phyloP scores from a whole-genome alignment of 2,888 invertebrate species.

The Seira sanloemensis region DNA sequence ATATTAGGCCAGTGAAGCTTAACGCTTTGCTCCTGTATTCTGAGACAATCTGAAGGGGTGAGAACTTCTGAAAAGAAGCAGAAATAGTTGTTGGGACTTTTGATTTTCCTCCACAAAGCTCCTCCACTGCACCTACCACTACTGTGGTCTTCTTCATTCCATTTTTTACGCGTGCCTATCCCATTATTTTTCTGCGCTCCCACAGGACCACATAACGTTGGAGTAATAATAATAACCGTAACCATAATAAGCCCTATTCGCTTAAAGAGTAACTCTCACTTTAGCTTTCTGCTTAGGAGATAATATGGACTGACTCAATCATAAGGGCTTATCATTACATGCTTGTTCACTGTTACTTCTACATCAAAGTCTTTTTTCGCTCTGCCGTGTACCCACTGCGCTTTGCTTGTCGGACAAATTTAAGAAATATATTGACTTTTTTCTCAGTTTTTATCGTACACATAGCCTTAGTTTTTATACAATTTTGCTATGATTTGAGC shows the following conservation, averaged over 20 bases:
- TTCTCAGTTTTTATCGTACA: too few species aligned
- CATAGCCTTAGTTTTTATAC: too few species aligned
- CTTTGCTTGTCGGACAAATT: too few species aligned
- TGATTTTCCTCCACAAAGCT: too few species aligned
- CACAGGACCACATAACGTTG: neutral
- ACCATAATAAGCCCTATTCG: neutral
- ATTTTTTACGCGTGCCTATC: neutral
- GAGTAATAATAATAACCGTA: neutral
- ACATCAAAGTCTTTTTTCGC: neutral
- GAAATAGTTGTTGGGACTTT: constrained; percentile 49
- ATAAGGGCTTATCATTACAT: neutral
- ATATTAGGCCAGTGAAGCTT: constrained; percentile 32
- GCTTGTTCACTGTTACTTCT: neutral
- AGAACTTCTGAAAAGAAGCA: constrained; percentile 62
- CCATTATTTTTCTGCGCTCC: neutral
- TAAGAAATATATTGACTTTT: neutral
- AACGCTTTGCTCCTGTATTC: constrained; percentile 5
- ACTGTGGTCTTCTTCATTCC: constrained; percentile 39
- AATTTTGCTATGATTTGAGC: too few species aligned
- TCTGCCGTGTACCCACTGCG: neutral
- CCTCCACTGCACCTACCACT: too few species aligned
- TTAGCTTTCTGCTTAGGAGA: neutral
- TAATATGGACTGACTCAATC: neutral
- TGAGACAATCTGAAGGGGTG: constrained; percentile 45
- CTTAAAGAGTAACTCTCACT: neutral